Percentiles rank a stretch among this genome's conserved stretches.
Conservation (phyloP, 35 echinoderm and acorn worm species). For the Ptychodera flava region DNA sequence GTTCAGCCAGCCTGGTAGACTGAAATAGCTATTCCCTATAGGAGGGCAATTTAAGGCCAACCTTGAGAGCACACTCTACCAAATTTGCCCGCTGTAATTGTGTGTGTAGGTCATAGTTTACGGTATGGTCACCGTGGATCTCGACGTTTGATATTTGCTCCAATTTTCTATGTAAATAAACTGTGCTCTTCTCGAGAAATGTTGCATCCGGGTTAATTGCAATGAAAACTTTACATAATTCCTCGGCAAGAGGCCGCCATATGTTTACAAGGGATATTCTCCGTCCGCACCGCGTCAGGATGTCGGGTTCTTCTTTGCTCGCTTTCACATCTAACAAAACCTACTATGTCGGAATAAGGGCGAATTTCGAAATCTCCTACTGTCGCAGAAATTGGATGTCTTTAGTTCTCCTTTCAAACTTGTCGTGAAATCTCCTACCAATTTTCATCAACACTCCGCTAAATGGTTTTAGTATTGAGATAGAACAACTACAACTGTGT, state of each 20-base stretch:
- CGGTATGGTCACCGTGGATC: background rate
- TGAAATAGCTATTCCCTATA: background rate
- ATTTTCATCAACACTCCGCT: no score
- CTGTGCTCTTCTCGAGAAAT: background rate
- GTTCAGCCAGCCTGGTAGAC: no score
- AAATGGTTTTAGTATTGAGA: no score
- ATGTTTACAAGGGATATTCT: background rate
- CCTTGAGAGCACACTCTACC: background rate
- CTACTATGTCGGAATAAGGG: no score
- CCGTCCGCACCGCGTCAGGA: background rate
- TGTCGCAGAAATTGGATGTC: no score
- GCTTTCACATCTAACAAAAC: no score
- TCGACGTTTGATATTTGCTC: background rate
- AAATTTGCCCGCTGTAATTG: background rate
- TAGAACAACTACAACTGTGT: no score
- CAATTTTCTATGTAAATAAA: background rate
- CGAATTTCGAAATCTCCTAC: no score
- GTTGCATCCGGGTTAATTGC: background rate
- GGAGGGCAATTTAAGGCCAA: background rate
- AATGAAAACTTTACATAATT: background rate
- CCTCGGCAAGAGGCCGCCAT: background rate
- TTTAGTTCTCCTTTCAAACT: no score
- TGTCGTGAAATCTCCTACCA: no score
- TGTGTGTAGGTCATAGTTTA: no score
- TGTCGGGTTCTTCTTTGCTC: no score